Conservation (phyloP, 2,113 vertebrate species). For the Paracyprichromis sp. region DNA sequence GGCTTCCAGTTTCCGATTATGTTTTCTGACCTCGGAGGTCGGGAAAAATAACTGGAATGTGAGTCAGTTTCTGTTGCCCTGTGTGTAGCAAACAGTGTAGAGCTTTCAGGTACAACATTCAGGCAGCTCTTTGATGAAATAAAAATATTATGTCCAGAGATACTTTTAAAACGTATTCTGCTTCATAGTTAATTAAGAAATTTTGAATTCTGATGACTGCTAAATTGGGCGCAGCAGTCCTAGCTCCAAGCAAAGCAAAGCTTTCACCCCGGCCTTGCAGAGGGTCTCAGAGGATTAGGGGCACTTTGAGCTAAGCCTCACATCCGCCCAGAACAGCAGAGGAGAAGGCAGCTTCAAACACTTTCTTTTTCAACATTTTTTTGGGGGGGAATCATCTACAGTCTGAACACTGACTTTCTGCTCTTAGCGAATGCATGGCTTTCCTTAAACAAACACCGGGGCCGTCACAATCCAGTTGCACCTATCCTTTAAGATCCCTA, state of each 20-base stretch:
- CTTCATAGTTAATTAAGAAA: not conserved
- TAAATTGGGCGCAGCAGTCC: not conserved
- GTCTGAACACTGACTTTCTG: not conserved
- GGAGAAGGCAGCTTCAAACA: conserved; percentile 22
- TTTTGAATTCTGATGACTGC: not conserved
- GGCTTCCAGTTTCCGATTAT: not conserved
- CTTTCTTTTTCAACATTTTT: not conserved
- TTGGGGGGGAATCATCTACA: not conserved
- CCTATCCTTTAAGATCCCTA: not conserved
- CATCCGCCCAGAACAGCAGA: conserved; percentile 6
- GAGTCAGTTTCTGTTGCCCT: not conserved
- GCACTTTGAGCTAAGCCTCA: conserved; percentile 26
- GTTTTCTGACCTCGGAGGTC: not conserved
- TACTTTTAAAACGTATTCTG: not conserved
- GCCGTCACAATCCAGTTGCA: not conserved
- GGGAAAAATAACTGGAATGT: not conserved
- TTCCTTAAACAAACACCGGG: not conserved
- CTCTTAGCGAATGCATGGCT: not conserved
- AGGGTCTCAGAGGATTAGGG: conserved; percentile 21
- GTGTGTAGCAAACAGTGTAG: not conserved
- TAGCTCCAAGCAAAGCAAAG: not conserved
- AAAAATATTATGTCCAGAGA: not conserved
- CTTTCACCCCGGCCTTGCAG: not conserved
- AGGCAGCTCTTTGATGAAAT: not conserved
- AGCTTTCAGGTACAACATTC: not conserved